These are phyloP conservation scores for Knipowitschia caucasica DNA, from an alignment of 2,797 vertebrate genomes.

Conservation along the genomic window DNA sequence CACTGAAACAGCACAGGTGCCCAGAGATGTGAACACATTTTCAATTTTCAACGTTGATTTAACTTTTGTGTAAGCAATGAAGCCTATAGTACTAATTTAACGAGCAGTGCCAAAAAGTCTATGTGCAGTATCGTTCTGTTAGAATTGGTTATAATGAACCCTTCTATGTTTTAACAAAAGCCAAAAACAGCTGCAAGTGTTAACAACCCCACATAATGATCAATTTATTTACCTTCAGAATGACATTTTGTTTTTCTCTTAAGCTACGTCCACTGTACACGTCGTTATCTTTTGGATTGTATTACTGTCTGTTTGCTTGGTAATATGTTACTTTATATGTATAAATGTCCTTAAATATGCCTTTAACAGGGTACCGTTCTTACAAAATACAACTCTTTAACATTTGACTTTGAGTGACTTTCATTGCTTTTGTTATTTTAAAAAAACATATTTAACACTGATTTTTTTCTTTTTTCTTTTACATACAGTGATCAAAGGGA, in stretches of 20 bases:
- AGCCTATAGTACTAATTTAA: too few relatives aligned
- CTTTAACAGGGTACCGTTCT: conserved; percentile 6
- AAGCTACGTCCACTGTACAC: background rate
- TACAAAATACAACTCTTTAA: conserved; percentile 1
- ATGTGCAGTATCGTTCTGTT: too few relatives aligned
- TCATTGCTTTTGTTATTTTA: background rate
- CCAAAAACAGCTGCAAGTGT: background rate
- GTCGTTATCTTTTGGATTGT: conserved; percentile 4
- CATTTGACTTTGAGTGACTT: background rate
- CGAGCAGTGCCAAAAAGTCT: too few relatives aligned
- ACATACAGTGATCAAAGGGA: background rate
- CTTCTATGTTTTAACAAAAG: background rate
- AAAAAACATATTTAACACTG: background rate
- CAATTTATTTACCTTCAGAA: background rate
- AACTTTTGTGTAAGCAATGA: too few relatives aligned
- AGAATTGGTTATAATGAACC: too few relatives aligned
- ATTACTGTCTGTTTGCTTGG: conserved; percentile 1
- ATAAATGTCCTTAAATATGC: conserved; percentile 1
- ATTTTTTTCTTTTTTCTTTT: background rate
- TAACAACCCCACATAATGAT: background rate
- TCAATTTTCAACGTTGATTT: too few relatives aligned
- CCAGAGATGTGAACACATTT: too few relatives aligned
- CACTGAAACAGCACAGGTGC: too few relatives aligned
- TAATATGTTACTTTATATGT: conserved; percentile 5
- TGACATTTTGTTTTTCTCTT: background rate